Percentiles rank a stretch among this genome's conserved stretches.
phyloP scores from a whole-genome alignment of 1,140 invertebrate species.

The Trypoxylus dichotomus region DNA sequence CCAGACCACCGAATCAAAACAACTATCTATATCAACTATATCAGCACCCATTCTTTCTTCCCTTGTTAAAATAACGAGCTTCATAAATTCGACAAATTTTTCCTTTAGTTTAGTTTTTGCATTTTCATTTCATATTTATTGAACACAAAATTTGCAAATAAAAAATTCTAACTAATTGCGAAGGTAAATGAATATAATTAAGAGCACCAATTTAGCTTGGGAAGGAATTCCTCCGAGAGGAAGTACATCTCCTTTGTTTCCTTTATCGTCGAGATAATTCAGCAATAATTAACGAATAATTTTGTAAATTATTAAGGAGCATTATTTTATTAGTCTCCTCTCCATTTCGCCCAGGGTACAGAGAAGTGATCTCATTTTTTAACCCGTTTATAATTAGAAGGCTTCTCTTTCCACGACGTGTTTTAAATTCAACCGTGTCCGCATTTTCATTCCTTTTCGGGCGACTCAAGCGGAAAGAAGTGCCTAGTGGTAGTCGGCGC shows the following conservation, averaged over 20 bases:
- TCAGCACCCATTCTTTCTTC: too few relatives aligned
- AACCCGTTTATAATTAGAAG: slow-evolving; percentile 7
- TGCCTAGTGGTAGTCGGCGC: background rate
- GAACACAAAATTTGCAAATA: background rate
- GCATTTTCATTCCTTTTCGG: background rate
- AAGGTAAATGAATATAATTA: slow-evolving; percentile 8
- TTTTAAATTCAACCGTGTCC: background rate
- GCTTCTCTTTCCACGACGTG: background rate
- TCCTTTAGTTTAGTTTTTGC: background rate
- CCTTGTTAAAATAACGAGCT: too few relatives aligned
- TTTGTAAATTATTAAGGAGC: background rate
- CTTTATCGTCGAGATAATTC: background rate
- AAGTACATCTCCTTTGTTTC: background rate
- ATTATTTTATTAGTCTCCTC: background rate
- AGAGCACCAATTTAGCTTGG: background rate
- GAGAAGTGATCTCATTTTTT: background rate
- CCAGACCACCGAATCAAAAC: too few relatives aligned
- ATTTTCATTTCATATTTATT: background rate
- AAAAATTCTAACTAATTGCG: background rate
- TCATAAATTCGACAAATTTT: background rate
- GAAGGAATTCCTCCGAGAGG: background rate
- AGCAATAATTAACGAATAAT: slow-evolving; percentile 4
- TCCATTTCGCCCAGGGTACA: background rate
- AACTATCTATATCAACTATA: too few relatives aligned
- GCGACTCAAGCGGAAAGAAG: background rate